Evolutionary conservation across 1,140 invertebrate genomes (phyloP).

Genomic region (Ips nitidus): DNA sequence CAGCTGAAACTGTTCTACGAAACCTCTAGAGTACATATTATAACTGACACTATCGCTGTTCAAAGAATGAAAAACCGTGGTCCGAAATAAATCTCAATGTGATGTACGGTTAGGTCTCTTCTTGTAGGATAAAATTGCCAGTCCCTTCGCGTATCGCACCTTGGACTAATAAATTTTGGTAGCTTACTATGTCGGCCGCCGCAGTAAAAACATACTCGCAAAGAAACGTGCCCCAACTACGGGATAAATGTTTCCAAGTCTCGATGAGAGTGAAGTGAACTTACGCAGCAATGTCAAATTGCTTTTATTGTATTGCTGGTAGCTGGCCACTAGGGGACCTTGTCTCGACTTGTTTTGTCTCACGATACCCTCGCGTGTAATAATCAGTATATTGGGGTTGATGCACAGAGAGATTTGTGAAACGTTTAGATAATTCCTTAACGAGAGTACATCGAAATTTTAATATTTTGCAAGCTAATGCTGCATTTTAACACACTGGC

Average conservation of each 20-base stretch:
- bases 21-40: no score
- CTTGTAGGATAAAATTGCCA: conserved; percentile 15
- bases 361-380: no score
- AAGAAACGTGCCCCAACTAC: conserved; percentile 18
- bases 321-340: background rate
- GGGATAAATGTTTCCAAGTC: conserved; percentile 2
- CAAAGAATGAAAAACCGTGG: conserved; percentile 7
- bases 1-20: no score
- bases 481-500: no score
- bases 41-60: background rate
- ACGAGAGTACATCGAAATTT: no score
- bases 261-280: conserved; percentile 1
- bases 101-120: conserved; percentile 12
- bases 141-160: conserved; percentile 16
- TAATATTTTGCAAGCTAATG: no score
- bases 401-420: no score
- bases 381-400: no score
- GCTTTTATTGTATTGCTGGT: conserved; percentile 4
- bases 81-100: conserved; percentile 20
- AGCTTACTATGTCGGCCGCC: conserved; percentile 17
- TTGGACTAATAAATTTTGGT: conserved; percentile 18
- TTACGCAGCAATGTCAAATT: conserved; percentile 16
- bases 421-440: no score
- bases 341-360: background rate
- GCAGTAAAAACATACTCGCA: conserved; percentile 19